A percentile compares a stretch with the other conserved stretches of the same genome.
Conservation (phyloP, 2,888 invertebrate genomes). For the Periphyllus acericola region DNA sequence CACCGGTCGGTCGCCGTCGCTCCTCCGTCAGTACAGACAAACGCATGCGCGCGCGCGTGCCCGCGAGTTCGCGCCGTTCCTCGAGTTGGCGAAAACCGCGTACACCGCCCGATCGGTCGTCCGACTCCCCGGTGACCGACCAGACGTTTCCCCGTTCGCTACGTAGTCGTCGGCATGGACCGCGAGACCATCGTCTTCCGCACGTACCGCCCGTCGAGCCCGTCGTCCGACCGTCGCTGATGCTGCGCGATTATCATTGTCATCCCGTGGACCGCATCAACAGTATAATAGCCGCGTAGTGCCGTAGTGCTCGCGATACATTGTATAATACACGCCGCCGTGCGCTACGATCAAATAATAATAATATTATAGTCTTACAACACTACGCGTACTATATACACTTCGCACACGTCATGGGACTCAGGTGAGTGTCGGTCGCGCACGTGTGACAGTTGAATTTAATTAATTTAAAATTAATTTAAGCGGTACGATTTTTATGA, state of each 20-base stretch:
- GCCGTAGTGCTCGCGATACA: not conserved
- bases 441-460: too few relatives aligned
- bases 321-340: not conserved
- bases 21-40: not conserved
- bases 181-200: too few relatives aligned
- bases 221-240: not conserved
- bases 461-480: too few relatives aligned
- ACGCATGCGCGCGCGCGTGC: not conserved
- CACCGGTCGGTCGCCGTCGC: not conserved
- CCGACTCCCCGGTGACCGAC: too few relatives aligned
- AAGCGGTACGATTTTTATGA: too few relatives aligned
- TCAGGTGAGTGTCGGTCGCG: not conserved
- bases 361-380: not conserved
- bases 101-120: too few relatives aligned
- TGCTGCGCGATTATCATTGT: not conserved
- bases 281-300: not conserved
- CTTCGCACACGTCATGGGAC: not conserved
- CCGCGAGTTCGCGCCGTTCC: not conserved
- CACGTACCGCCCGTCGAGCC: too few relatives aligned
- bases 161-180: too few relatives aligned
- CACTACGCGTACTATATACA: not conserved
- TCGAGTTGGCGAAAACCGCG: not conserved
- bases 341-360: not conserved
- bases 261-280: not conserved
- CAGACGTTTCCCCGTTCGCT: too few relatives aligned